Evolutionary conservation across 2,888 invertebrate genomes (phyloP).

Genomic region (Eupithecia abbreviata): DNA sequence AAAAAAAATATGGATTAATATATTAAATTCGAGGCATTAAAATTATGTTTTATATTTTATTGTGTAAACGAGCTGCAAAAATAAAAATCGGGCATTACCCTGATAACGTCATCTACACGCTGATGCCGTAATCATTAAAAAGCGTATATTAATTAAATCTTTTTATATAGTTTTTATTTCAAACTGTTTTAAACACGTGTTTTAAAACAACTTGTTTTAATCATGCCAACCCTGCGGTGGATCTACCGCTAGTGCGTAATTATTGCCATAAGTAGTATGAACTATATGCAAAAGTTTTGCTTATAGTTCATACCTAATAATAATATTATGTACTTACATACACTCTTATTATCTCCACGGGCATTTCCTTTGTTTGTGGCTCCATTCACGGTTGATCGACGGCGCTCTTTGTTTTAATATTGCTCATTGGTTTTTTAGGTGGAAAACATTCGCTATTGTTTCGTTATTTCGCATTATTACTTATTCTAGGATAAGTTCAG

Average conservation of each 20-base stretch:
- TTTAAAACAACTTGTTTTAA: too few species aligned
- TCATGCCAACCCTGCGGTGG: neutral
- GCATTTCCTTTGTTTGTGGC: conserved; percentile 31
- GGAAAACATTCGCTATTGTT: conserved; percentile 30
- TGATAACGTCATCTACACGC: too few species aligned
- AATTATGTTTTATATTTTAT: neutral
- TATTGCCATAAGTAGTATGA: neutral
- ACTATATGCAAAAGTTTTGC: neutral
- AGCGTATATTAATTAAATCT: too few species aligned
- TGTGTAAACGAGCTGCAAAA: neutral
- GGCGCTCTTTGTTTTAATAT: conserved; percentile 42
- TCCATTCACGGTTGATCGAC: conserved; percentile 41
- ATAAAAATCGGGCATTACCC: neutral
- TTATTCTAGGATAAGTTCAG: conserved; percentile 4
- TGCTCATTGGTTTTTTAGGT: conserved; percentile 37
- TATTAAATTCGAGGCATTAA: neutral
- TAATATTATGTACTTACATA: neutral
- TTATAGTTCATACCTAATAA: conserved; percentile 12
- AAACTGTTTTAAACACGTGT: too few species aligned
- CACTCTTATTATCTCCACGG: neutral
- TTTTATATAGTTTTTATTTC: too few species aligned
- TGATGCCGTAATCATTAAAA: too few species aligned
- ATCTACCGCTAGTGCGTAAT: neutral
- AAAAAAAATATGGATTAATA: neutral
- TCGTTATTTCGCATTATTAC: conserved; percentile 9